These are phyloP conservation scores for Lepeophtheirus salmonis DNA, from an alignment of 1,140 invertebrate species.

Conservation along the genomic window DNA sequence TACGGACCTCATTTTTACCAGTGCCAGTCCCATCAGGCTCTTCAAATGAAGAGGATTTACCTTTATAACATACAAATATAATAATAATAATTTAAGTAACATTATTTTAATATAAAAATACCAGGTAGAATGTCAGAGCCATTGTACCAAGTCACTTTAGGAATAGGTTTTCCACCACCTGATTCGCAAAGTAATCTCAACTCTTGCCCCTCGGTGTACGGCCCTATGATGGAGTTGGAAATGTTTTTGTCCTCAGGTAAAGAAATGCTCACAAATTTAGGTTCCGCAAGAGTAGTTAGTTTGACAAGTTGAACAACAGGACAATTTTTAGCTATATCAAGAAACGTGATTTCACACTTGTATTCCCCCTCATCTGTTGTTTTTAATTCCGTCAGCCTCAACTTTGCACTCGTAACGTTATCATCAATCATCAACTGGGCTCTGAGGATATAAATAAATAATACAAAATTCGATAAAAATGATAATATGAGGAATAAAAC, in stretches of 20 bases:
- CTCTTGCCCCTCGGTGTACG: slow-evolving; percentile 44
- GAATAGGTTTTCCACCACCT: slow-evolving; percentile 50
- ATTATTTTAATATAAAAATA: not conserved
- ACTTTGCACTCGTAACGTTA: slow-evolving; percentile 40
- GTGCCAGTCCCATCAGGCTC: slow-evolving; percentile 38
- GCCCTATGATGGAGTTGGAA: slow-evolving; percentile 40
- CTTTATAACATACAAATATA: slow-evolving; percentile 2
- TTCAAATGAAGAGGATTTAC: slow-evolving; percentile 16
- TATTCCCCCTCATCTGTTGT: slow-evolving; percentile 57
- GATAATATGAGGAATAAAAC: slow-evolving; percentile 31
- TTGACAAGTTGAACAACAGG: slow-evolving; percentile 56
- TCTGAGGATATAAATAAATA: slow-evolving; percentile 34
- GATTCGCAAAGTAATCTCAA: slow-evolving; percentile 48
- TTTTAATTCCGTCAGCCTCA: slow-evolving; percentile 44
- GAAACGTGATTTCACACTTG: slow-evolving; percentile 59
- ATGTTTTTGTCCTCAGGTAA: slow-evolving; percentile 32
- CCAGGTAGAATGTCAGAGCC: slow-evolving; percentile 9
- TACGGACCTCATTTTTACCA: slow-evolving; percentile 39
- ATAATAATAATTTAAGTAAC: slow-evolving; percentile 4
- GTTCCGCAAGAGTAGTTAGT: slow-evolving; percentile 49
- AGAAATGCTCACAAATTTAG: slow-evolving; percentile 42
- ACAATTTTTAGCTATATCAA: slow-evolving; percentile 52
- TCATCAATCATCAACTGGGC: slow-evolving; percentile 43
- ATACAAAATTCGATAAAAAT: not conserved
- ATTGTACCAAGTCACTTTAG: slow-evolving; percentile 34